A percentile compares a stretch with the other conserved stretches of the same genome.
Evolutionary conservation across 2,113 vertebrate species (phyloP).

Genomic region (Stegostoma tigrinum): DNA sequence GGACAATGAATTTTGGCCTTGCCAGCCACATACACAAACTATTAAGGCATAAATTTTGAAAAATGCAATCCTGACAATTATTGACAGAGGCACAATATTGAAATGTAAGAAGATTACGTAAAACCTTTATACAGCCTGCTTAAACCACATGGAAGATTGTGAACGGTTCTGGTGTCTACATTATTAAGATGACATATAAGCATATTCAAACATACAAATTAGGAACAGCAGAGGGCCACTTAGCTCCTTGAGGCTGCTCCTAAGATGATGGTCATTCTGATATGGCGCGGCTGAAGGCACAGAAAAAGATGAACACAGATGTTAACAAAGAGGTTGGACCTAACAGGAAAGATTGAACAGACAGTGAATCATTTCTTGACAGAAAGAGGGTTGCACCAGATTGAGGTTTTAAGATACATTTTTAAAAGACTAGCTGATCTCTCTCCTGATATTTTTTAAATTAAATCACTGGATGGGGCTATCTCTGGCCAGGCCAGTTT

Average conservation of each 20-base stretch:
- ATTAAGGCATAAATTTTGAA: too few species aligned
- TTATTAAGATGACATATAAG: background rate
- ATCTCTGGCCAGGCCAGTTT: too few species aligned
- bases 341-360: background rate
- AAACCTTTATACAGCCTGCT: background rate
- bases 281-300: too few species aligned
- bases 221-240: too few species aligned
- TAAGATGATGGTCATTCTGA: too few species aligned
- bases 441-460: too few species aligned
- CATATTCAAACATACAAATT: too few species aligned
- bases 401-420: background rate
- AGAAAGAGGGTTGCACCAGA: background rate
- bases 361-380: background rate
- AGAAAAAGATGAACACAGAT: too few species aligned
- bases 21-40: too few species aligned
- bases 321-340: background rate
- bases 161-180: background rate
- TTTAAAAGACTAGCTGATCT: background rate
- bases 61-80: background rate
- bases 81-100: background rate
- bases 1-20: too few species aligned
- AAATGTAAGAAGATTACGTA: background rate
- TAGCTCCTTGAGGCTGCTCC: too few species aligned
- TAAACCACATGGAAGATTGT: background rate
- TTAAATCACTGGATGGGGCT: too few species aligned